Evolutionary conservation across 2,113 vertebrate genomes (phyloP), one percentile per base, ranked within the genome.

Genomic region (Mugil cephalus): DNA sequence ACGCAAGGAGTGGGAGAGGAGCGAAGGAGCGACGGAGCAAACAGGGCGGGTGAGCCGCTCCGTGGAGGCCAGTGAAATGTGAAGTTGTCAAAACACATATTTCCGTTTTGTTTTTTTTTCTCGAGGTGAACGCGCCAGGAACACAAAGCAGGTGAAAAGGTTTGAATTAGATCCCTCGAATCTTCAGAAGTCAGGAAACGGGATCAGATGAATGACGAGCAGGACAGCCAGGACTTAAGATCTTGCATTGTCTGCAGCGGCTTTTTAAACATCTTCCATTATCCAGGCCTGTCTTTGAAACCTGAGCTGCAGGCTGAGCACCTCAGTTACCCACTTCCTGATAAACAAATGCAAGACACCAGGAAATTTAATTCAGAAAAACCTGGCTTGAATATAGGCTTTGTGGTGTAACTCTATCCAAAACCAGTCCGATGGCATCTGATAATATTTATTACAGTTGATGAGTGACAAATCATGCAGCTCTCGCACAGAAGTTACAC

Each of bases 61-160:
- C 72, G 43, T 59, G 51, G 48, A 73, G 88, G 78, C 55, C 75
- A 55, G 55, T 73, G 79, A 91, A 42, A 89, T 79, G 84, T 88
- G 55, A 91, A 83, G 86, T 90, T 92, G 83, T 90, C 90, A 87
- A 86, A 93, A 92, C 85, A 91, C 65, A 74, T 52, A 68, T 80
- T 82, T 87, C 40, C 72, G 3, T 80, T 77, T 65, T 67, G 24
- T n/a, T 81, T 77, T 74, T 66, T 56, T 42, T 13, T 30, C 72
- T 81, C 77, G 58, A 53, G 74, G 55, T 18, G 47, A 83, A 83
- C 72, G 21, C 47, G 19, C 47, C 18, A 53, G 1, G 63, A 75
- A 75, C 11, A 83, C 77, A 85, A 90, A 83, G 73, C 76, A 53
- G 17, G 74, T 79, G 60, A 83, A 90, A 84, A 78, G 75, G 79